Base-by-base conservation (phyloP, 2,888 invertebrate genomes). In the Cataglyphis rosenhaueri region DNA sequence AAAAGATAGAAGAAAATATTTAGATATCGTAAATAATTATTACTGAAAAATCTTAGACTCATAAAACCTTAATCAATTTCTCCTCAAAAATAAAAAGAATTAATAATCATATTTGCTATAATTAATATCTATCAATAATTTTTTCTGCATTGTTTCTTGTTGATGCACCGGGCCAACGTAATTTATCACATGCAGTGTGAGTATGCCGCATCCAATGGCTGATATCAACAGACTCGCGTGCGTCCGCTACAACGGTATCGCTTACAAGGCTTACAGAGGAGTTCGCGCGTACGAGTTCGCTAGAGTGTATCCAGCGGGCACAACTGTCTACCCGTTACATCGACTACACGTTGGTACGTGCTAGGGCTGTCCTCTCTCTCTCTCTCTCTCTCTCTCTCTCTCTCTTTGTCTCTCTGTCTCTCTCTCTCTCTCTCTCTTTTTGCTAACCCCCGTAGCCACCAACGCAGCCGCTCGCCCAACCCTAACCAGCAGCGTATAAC, bases 171-270 rank as follows among this genome's bases (percentile, higher is more conserved):
- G 41, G 32, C 21, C 44, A 57, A 57, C 38, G 76, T 76, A 65
- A 78, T 71, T 71, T 71, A 71, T 79, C 78, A 70, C 44, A 71
- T 70, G n/a, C 15, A 35, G 57, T 29, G 66, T 6, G 62, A 62
- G 25, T 18, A 35, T 29, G 18, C 6, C 29, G 75, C 74, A 73
- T 74, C 62, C 35, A 64, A 25, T 62, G 62, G 35, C 73, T 25
- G 57, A 21, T 38, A 73, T 55, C 74, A 81, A 74, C 81, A 74
- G 73, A 74, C 52, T 62, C 65, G 48, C 35, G 48, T 57, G 44
- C 71, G 84, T 84, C 82, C 83, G 81, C 71, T 82, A 88, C 91
- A 92, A 91, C 89, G 89, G 86, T 93, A 93, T 93, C 93, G 91
- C 91, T 93, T 92, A 92, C 92, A 89, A 85, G 88, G 79, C 86